phyloP scores from a whole-genome alignment of 2,888 invertebrate species.

The Marasmarcha lunaedactyla region DNA sequence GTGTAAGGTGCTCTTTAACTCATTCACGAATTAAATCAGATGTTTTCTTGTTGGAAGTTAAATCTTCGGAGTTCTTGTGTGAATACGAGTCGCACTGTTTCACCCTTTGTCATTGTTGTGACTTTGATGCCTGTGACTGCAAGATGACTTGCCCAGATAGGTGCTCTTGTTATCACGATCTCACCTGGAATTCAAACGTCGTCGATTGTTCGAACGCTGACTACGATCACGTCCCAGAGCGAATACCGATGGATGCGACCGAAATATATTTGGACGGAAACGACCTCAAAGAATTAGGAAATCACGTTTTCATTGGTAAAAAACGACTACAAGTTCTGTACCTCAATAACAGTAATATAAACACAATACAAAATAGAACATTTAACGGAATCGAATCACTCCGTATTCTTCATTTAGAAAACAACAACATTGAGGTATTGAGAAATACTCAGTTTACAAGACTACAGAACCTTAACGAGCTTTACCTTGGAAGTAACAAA shows the following conservation, averaged over 20 bases:
- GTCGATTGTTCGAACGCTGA: conserved; percentile 84
- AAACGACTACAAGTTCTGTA: conserved; percentile 83
- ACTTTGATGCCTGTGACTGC: conserved; percentile 91
- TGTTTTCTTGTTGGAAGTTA: conserved; percentile 74
- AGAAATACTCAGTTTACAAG: conserved; percentile 85
- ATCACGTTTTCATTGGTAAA: conserved; percentile 89
- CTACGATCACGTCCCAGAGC: conserved; percentile 79
- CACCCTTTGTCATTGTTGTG: conserved; percentile 89
- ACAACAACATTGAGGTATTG: conserved; percentile 78
- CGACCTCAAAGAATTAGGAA: conserved; percentile 80
- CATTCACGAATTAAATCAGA: conserved; percentile 74
- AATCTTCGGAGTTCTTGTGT: conserved; percentile 83
- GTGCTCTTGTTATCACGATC: conserved; percentile 90
- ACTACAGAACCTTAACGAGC: conserved; percentile 77
- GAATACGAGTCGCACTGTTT: conserved; percentile 87
- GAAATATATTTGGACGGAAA: conserved; percentile 89
- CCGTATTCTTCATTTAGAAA: conserved; percentile 81
- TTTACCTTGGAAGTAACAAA: conserved; percentile 82
- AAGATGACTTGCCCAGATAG: conserved; percentile 90
- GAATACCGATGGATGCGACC: conserved; percentile 91
- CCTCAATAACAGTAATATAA: conserved; percentile 83
- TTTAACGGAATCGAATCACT: conserved; percentile 84
- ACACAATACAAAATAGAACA: conserved; percentile 82
- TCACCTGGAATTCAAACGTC: conserved; percentile 86
- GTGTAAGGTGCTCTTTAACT: conserved; percentile 81